These are phyloP conservation scores for Oligia strigilis DNA, from an alignment of 2,888 invertebrate species.

Conservation along the genomic window DNA sequence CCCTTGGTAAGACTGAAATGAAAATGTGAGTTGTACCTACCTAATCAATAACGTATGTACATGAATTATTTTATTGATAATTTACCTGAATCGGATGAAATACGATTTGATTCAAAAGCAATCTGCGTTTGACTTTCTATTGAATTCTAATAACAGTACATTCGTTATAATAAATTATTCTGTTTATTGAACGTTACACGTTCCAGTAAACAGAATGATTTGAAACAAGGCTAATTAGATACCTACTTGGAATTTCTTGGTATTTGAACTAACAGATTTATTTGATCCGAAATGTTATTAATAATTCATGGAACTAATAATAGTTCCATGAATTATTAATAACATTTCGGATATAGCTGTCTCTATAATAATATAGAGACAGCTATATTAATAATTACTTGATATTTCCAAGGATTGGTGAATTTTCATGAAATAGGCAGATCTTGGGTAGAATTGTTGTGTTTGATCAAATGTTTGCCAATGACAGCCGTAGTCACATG, in stretches of 20 bases:
- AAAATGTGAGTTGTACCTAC: neutral
- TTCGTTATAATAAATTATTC: neutral
- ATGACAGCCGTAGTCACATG: conserved; percentile 6
- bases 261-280: conserved; percentile 1
- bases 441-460: neutral
- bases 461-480: conserved; percentile 9
- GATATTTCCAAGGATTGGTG: neutral
- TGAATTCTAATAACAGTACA: neutral
- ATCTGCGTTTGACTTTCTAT: neutral
- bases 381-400: neutral
- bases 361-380: too few relatives aligned
- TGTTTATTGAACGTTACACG: neutral
- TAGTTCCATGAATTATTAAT: too few relatives aligned
- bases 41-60: neutral
- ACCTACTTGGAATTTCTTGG: neutral
- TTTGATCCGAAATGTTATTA: conserved; percentile 10
- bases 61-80: neutral
- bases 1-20: neutral
- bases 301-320: neutral
- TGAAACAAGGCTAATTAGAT: neutral
- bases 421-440: neutral
- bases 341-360: too few relatives aligned
- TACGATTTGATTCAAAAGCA: neutral
- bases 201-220: neutral
- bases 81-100: neutral